Conservation (phyloP, 2,797 vertebrate species). For the Astyanax mexicanus region DNA sequence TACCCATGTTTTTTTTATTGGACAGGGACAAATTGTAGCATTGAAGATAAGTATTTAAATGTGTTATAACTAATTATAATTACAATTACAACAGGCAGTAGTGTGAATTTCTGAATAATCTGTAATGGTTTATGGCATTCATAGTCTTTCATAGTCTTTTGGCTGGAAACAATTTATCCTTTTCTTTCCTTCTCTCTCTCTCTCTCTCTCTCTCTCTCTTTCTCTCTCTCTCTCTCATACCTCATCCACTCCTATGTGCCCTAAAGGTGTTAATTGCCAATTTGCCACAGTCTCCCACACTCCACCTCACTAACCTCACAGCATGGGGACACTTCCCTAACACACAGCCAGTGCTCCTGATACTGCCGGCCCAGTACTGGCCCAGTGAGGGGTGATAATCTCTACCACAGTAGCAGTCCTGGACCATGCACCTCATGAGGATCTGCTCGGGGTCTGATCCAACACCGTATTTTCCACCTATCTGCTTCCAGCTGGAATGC, state of each 20-base stretch:
- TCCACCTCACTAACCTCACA: neutral
- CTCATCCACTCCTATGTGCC: neutral
- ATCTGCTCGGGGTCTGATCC: slow-evolving; percentile 29
- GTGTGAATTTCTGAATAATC: no score
- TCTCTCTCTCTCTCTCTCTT: neutral
- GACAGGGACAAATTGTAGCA: no score
- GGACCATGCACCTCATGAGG: slow-evolving; percentile 21
- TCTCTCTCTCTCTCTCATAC: neutral
- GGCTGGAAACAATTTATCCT: slow-evolving; percentile 4
- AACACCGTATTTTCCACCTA: slow-evolving; percentile 42
- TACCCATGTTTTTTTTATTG: no score
- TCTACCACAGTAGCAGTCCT: slow-evolving; percentile 43
- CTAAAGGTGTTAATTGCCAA: slow-evolving; percentile 11
- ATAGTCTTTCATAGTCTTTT: no score
- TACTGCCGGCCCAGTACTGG: slow-evolving; percentile 18
- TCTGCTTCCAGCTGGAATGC: slow-evolving; percentile 42
- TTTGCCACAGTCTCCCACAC: neutral
- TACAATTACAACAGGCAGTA: no score
- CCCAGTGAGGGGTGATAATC: slow-evolving; percentile 11
- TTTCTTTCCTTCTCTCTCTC: neutral
- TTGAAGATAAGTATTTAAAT: no score
- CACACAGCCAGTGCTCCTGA: neutral
- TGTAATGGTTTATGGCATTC: no score
- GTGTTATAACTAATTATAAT: no score
- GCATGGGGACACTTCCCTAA: neutral